Conservation (phyloP, 2,113 vertebrate species). For the Nesogale talazaci region DNA sequence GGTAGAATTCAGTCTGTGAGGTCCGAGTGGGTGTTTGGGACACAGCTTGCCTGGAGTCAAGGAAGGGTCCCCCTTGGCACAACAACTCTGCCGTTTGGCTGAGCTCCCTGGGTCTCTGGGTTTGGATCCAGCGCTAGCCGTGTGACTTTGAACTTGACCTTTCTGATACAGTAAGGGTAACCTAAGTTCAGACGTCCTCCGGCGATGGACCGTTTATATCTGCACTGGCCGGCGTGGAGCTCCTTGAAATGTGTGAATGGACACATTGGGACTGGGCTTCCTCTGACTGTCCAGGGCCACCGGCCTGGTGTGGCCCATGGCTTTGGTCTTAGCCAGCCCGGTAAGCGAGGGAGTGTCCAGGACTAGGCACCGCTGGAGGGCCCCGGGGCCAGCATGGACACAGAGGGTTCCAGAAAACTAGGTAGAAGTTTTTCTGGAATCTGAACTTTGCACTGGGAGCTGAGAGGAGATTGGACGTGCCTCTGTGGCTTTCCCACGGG, state of each 20-base stretch:
- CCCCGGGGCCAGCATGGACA: neutral
- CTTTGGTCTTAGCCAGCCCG: neutral
- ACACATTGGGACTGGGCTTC: neutral
- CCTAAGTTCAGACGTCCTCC: neutral
- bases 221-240: neutral
- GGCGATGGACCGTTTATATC: neutral
- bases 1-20: neutral
- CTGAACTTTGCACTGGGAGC: slow-evolving; percentile 59
- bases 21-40: neutral
- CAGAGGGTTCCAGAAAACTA: slow-evolving; percentile 20
- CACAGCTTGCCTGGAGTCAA: neutral
- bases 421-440: slow-evolving; percentile 53
- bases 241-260: neutral
- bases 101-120: neutral
- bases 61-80: neutral
- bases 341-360: neutral
- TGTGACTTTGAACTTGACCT: neutral
- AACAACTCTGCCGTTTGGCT: neutral
- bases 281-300: neutral
- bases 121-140: neutral
- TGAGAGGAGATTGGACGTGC: neutral
- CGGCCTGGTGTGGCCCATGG: neutral
- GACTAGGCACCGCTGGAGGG: neutral
- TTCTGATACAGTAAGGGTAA: neutral
- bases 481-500: neutral